These are phyloP conservation scores for Sesamia nonagrioides DNA, from an alignment of 1,140 invertebrate species.

Conservation along the genomic window DNA sequence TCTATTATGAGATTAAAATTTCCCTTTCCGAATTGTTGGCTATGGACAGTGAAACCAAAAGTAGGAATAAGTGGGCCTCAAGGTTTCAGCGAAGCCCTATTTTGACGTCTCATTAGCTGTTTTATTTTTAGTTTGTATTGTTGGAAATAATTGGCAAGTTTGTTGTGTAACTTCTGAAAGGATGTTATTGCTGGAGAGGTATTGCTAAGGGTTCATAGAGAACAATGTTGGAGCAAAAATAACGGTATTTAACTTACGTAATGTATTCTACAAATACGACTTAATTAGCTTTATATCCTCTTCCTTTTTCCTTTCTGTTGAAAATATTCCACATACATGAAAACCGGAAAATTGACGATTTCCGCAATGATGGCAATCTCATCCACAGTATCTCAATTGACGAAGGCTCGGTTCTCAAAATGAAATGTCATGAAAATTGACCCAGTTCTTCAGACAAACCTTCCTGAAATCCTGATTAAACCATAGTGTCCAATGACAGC, in stretches of 20 bases:
- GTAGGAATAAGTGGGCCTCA: not conserved
- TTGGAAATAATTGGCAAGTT: not conserved
- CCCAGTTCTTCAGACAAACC: not conserved
- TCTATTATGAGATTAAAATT: constrained; percentile 16
- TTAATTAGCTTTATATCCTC: too few species aligned
- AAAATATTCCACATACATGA: too few species aligned
- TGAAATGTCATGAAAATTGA: not conserved
- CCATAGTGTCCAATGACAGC: not conserved
- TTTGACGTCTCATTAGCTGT: not conserved
- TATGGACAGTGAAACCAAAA: constrained; percentile 6
- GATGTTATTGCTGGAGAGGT: not conserved
- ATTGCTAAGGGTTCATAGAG: not conserved
- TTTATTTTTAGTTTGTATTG: not conserved
- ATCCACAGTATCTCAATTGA: not conserved
- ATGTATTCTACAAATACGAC: too few species aligned
- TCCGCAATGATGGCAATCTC: too few species aligned
- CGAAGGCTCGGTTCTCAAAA: not conserved
- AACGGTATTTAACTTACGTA: not conserved
- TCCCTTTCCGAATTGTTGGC: not conserved
- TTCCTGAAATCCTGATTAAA: not conserved
- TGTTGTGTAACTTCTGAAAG: not conserved
- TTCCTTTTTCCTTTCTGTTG: too few species aligned
- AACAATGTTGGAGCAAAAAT: not conserved
- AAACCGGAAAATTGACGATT: too few species aligned
- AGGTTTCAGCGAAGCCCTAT: constrained; percentile 16